Base-by-base conservation (phyloP, 2,888 invertebrate species). In the Zygothrica quintamaculata region DNA sequence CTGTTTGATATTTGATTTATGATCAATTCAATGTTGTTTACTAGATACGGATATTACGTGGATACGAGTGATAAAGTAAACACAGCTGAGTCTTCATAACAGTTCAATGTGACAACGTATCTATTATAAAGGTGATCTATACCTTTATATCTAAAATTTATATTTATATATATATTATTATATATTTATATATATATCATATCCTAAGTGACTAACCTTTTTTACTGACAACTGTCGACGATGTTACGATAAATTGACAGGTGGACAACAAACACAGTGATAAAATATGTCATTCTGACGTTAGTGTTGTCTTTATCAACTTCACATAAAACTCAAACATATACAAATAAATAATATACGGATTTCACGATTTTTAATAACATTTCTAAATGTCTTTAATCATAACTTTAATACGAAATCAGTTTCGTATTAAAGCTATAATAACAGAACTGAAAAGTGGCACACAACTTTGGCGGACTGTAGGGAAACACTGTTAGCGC, bases 121-220 rank as follows among this genome's bases (percentile, higher is more conserved):
- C 78, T 74, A 81, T 84, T 65, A 81, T 78, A 69, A 59, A 66
- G 70, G 77, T 87, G 87, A 87, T 88, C 84, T 88, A 87, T 87
- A n/a, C n/a, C n/a, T n/a, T n/a, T n/a, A n/a, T n/a, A n/a, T n/a
- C n/a, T n/a, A n/a, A n/a, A n/a, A n/a, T n/a, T n/a, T n/a, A n/a
- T n/a, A n/a, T n/a, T n/a, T n/a, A n/a, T n/a, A n/a, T n/a, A n/a
- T n/a, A n/a, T n/a, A n/a, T n/a, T n/a, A n/a, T n/a, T n/a, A n/a
- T n/a, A n/a, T n/a, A n/a, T n/a, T n/a, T n/a, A n/a, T n/a, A n/a
- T n/a, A n/a, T n/a, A n/a, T n/a, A n/a, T n/a, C n/a, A n/a, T n/a
- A n/a, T n/a, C n/a, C 87, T 87, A 76, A 57, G 40, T 51, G 34
- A 26, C 42, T 29, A 65, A 37, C 75, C 36, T 46, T n/a, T n/a